A percentile compares a stretch with the other conserved stretches of the same genome.
Evolutionary conservation across 2,797 vertebrate species (phyloP).

Genomic region (Lepidocolaptes lacrymiger): DNA sequence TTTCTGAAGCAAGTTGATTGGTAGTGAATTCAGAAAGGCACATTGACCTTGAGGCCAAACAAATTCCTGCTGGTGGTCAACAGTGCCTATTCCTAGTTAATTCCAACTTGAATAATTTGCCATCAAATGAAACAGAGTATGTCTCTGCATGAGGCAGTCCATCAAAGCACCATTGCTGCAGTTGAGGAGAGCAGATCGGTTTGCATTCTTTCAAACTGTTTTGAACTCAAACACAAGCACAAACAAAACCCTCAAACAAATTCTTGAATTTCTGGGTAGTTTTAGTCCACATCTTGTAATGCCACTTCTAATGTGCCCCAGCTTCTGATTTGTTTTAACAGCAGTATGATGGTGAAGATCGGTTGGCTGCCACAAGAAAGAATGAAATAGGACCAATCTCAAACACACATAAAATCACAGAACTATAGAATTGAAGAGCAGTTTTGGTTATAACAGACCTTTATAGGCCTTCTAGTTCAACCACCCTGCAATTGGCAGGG

Average conservation of each 20-base stretch:
- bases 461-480: not conserved
- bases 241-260: not conserved
- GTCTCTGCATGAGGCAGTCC: not conserved
- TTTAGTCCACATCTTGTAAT: not conserved
- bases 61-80: not conserved
- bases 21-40: not conserved
- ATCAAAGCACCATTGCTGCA: not conserved
- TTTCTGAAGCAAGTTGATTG: not conserved
- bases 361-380: not conserved
- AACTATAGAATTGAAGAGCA: not conserved
- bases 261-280: not conserved
- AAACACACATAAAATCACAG: not conserved
- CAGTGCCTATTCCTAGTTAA: not conserved
- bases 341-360: not conserved
- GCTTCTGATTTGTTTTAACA: not conserved
- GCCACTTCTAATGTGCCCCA: not conserved
- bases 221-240: not conserved
- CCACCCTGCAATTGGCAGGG: not conserved
- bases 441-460: not conserved
- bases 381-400: not conserved
- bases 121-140: not conserved
- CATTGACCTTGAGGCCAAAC: not conserved
- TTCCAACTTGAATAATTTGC: not conserved
- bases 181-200: not conserved
- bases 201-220: not conserved